Percentiles rank a stretch among this genome's conserved stretches.
Conservation (phyloP, 2,797 vertebrate genomes). For the Sphenodon punctatus region DNA sequence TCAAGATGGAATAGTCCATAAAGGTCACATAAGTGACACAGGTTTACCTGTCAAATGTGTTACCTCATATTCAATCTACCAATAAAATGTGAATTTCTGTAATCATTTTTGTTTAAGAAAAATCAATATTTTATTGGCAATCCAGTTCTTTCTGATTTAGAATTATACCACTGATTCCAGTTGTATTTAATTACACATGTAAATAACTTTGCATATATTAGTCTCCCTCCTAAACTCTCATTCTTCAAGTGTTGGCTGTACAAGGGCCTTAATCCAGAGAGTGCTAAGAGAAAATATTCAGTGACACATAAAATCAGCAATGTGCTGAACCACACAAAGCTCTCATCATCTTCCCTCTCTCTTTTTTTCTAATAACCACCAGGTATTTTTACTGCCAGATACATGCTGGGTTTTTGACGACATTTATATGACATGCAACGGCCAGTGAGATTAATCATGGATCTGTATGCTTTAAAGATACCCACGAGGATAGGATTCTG, state of each 20-base stretch:
- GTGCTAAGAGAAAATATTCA: neutral
- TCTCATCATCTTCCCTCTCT: neutral
- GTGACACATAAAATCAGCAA: neutral
- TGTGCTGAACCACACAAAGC: neutral
- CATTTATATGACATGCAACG: constrained; percentile 1
- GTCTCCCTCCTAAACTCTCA: neutral
- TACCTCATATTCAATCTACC: too few species aligned
- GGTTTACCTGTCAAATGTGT: too few species aligned
- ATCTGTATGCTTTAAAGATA: constrained; percentile 34
- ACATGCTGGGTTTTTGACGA: constrained; percentile 33
- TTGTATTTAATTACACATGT: neutral
- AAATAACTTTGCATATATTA: neutral
- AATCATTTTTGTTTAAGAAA: too few species aligned
- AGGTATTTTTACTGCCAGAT: constrained; percentile 35
- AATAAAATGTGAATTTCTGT: too few species aligned
- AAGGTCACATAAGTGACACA: too few species aligned
- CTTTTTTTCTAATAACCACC: constrained; percentile 25
- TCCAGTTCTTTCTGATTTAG: too few species aligned
- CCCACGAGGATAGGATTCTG: constrained; percentile 11
- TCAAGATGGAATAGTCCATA: too few species aligned
- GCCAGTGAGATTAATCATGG: constrained; percentile 41
- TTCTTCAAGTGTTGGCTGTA: neutral
- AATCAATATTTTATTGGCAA: too few species aligned
- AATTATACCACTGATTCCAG: too few species aligned
- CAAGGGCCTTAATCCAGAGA: neutral